These are phyloP conservation scores for Agrilus biguttatus DNA, from an alignment of 2,888 invertebrate genomes.

Conservation along the genomic window DNA sequence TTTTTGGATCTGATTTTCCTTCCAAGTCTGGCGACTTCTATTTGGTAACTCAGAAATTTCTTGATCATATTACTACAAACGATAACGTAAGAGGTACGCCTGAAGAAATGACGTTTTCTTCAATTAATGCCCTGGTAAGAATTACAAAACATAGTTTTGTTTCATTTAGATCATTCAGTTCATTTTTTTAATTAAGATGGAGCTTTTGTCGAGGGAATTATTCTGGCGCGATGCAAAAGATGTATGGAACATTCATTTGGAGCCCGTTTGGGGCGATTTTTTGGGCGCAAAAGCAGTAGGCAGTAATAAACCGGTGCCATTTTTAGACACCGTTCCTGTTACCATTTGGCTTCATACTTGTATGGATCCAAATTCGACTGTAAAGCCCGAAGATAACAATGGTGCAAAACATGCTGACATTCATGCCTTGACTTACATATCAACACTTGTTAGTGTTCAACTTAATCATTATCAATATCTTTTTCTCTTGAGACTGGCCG, in stretches of 20 bases:
- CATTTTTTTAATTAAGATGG: slow-evolving; percentile 15
- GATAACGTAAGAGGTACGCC: slow-evolving; percentile 33
- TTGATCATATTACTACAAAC: slow-evolving; percentile 45
- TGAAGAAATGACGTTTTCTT: slow-evolving; percentile 19
- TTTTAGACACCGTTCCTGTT: slow-evolving; percentile 74
- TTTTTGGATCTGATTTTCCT: slow-evolving; percentile 67
- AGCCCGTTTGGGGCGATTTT: slow-evolving; percentile 91
- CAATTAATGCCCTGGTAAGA: slow-evolving; percentile 21
- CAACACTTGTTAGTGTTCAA: slow-evolving; percentile 75
- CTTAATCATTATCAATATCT: slow-evolving; percentile 88
- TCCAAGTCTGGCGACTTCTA: slow-evolving; percentile 53
- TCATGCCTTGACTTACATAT: slow-evolving; percentile 67
- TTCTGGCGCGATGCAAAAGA: slow-evolving; percentile 77
- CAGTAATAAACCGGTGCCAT: slow-evolving; percentile 58
- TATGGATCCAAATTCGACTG: slow-evolving; percentile 29
- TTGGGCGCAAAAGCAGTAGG: slow-evolving; percentile 66
- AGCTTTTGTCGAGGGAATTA: slow-evolving; percentile 25
- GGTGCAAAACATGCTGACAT: slow-evolving; percentile 44
- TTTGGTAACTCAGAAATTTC: slow-evolving; percentile 69
- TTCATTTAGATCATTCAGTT: background rate
- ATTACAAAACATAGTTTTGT: background rate
- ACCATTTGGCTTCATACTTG: slow-evolving; percentile 64
- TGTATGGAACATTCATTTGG: slow-evolving; percentile 76
- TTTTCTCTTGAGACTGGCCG: slow-evolving; percentile 72
- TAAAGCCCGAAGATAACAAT: slow-evolving; percentile 11